A percentile compares a stretch with the other conserved stretches of the same genome.
These are phyloP conservation scores for Ostrea denselamellosa DNA, from an alignment of 1,140 invertebrate species.

Conservation along the genomic window DNA sequence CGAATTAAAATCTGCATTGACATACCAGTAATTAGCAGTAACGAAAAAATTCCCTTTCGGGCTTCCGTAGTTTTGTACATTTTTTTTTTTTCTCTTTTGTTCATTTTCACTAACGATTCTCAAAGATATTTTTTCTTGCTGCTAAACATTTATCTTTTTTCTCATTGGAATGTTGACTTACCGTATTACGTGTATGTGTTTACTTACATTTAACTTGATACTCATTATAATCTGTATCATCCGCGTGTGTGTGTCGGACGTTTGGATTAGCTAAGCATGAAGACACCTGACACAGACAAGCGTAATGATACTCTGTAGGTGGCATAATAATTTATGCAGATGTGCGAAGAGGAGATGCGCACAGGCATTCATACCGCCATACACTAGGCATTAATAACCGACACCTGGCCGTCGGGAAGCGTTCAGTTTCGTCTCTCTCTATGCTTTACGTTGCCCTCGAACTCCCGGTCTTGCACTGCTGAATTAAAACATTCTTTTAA, in stretches of 20 bases:
- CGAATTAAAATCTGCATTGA: too few species aligned
- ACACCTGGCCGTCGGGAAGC: background rate
- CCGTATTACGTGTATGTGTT: too few species aligned
- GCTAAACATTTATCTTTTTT: too few species aligned
- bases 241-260: background rate
- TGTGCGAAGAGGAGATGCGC: constrained; percentile 29
- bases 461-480: background rate
- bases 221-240: too few species aligned
- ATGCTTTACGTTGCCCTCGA: background rate
- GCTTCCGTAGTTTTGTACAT: too few species aligned
- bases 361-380: constrained; percentile 16
- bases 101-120: too few species aligned
- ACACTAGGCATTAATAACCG: constrained; percentile 16
- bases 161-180: too few species aligned
- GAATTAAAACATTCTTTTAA: background rate
- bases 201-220: too few species aligned
- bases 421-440: background rate
- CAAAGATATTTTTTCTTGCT: too few species aligned
- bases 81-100: too few species aligned
- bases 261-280: background rate
- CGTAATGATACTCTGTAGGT: constrained; percentile 3
- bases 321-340: constrained; percentile 16
- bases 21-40: too few species aligned
- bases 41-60: too few species aligned
- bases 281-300: background rate